A percentile compares a stretch with the other conserved stretches of the same genome.
These are phyloP conservation scores for Platycnemis pennipes DNA, from an alignment of 2,888 invertebrate genomes.

Conservation along the genomic window DNA sequence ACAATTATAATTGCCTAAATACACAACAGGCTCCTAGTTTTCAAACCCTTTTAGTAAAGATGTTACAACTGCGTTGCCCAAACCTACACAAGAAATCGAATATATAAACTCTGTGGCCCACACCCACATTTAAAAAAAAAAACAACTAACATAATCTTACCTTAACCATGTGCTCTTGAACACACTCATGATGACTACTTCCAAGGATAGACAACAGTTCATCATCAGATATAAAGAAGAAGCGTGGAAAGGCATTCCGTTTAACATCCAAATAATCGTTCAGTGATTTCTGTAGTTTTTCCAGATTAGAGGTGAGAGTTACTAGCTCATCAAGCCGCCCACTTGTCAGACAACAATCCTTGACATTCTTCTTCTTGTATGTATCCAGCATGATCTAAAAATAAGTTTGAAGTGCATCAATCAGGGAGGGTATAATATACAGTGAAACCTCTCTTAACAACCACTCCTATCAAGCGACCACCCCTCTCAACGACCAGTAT, in stretches of 20 bases:
- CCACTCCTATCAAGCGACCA: no score
- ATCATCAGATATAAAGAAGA: slow-evolving; percentile 96
- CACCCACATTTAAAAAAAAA: not conserved
- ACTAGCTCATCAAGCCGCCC: slow-evolving; percentile 90
- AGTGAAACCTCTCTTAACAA: no score
- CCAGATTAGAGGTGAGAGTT: slow-evolving; percentile 87
- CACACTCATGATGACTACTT: slow-evolving; percentile 90
- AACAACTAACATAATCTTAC: slow-evolving; percentile 77
- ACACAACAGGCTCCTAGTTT: no score
- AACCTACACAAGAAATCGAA: no score
- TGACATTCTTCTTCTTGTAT: slow-evolving; percentile 88
- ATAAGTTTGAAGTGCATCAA: slow-evolving; percentile 53
- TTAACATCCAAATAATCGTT: slow-evolving; percentile 95
- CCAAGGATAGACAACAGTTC: slow-evolving; percentile 94
- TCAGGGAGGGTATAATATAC: no score
- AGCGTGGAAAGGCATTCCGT: slow-evolving; percentile 92
- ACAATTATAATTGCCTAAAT: no score
- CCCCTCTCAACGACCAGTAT: no score
- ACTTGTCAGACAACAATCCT: slow-evolving; percentile 87
- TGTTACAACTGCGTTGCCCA: no score
- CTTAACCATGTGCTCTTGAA: slow-evolving; percentile 97
- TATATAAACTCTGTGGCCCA: no score
- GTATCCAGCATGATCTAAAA: slow-evolving; percentile 91
- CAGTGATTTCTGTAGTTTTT: slow-evolving; percentile 94
- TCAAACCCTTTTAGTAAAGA: no score